These are phyloP conservation scores for Actinostola sp. DNA, from an alignment of 92 coral and sea anemone species.

Conservation along the genomic window DNA sequence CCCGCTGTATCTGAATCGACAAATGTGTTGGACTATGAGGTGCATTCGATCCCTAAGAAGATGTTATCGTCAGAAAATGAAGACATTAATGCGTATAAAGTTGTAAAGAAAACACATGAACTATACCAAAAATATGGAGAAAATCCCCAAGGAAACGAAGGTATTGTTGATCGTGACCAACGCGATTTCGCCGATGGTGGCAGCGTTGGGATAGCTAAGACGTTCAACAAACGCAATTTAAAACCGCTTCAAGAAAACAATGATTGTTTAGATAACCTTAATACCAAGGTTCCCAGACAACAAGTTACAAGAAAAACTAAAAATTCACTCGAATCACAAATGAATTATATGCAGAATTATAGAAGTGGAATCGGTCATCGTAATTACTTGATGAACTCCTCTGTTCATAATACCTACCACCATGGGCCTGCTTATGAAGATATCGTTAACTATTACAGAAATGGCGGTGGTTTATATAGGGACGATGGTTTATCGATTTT, in stretches of 20 bases:
- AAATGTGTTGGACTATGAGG: constrained; percentile 5
- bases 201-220: constrained; percentile 3
- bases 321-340: not conserved
- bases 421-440: constrained; percentile 1
- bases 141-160: not conserved
- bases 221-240: not conserved
- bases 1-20: not conserved
- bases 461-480: constrained; percentile 2
- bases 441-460: not conserved
- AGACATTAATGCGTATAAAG: constrained; percentile 18
- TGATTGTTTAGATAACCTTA: not conserved
- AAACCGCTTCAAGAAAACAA: not conserved
- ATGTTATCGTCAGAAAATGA: constrained; percentile 22
- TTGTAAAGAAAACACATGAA: constrained; percentile 21
- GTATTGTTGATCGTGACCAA: not conserved
- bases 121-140: constrained; percentile 3
- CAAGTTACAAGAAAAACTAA: not conserved
- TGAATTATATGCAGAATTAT: not conserved
- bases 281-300: not conserved
- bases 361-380: not conserved
- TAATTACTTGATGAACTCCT: not conserved
- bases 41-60: constrained; percentile 26
- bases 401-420: not conserved
- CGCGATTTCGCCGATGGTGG: constrained; percentile 15
- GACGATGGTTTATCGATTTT: constrained; percentile 11